phyloP scores from a whole-genome alignment of 30 jellyfish, hydroid and myxozoan species.

The Cassiopea andromeda region DNA sequence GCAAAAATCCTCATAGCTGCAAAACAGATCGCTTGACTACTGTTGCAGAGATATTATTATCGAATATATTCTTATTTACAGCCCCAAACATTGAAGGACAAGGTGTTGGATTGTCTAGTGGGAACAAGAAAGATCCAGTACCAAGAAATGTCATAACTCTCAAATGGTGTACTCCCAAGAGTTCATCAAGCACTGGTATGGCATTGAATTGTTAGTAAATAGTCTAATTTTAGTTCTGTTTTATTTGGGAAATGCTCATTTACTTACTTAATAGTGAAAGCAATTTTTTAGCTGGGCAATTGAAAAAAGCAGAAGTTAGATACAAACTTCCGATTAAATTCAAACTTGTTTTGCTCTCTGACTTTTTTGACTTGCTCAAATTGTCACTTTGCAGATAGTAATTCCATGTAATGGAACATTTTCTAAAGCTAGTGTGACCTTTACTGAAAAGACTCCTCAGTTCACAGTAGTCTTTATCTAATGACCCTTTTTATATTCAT shows the following conservation, averaged over 20 bases:
- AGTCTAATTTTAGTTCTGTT: not conserved
- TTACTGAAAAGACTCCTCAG: not conserved
- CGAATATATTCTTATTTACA: not conserved
- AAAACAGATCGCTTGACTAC: no score
- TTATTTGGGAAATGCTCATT: not conserved
- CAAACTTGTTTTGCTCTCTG: no score
- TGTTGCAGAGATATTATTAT: not conserved
- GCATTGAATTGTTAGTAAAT: not conserved
- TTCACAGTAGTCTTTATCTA: not conserved
- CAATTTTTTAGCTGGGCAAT: no score
- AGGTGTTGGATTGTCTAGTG: not conserved
- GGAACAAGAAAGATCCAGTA: slow-evolving; percentile 45
- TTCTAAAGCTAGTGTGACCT: not conserved
- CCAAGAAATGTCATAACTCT: slow-evolving; percentile 49
- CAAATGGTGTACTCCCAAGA: slow-evolving; percentile 94
- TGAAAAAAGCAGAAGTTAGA: no score
- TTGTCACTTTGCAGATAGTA: no score
- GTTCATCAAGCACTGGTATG: slow-evolving; percentile 69
- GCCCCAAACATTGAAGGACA: slow-evolving; percentile 49
- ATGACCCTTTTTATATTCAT: not conserved
- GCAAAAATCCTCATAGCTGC: no score
- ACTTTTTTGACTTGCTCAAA: no score
- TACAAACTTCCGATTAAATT: no score
- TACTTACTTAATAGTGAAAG: no score
- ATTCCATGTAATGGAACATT: no score